A percentile compares a stretch with the other conserved stretches of the same genome.
phyloP scores from a whole-genome alignment of 1,140 invertebrate genomes.

The Papilio glaucus region DNA sequence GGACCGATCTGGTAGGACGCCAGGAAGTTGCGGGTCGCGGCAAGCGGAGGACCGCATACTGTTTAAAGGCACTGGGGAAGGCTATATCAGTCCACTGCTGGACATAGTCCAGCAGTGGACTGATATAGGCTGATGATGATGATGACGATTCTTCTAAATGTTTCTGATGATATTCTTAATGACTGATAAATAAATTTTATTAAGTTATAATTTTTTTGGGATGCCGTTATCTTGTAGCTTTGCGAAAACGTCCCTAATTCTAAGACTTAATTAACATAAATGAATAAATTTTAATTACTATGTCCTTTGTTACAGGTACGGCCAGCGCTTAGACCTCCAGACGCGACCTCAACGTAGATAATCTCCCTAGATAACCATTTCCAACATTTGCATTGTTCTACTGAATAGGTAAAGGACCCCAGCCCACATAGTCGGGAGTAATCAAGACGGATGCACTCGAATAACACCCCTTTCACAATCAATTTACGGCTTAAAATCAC shows the following conservation, averaged over 20 bases:
- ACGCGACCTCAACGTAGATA: constrained; percentile 32
- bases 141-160: too few relatives aligned
- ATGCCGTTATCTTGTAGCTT: too few relatives aligned
- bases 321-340: constrained; percentile 7
- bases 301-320: constrained; percentile 45
- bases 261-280: constrained; percentile 20
- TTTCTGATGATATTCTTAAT: too few relatives aligned
- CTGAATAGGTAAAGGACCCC: constrained; percentile 27
- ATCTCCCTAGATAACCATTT: constrained; percentile 37
- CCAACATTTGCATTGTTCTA: constrained; percentile 42
- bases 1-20: too few relatives aligned
- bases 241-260: not conserved
- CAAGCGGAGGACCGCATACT: too few relatives aligned
- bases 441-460: constrained; percentile 39
- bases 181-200: too few relatives aligned
- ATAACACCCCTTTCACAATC: constrained; percentile 42
- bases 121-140: too few relatives aligned
- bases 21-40: too few relatives aligned
- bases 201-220: too few relatives aligned
- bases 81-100: too few relatives aligned
- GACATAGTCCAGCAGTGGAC: too few relatives aligned
- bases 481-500: constrained; percentile 52
- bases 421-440: constrained; percentile 18
- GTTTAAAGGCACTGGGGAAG: too few relatives aligned
- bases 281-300: constrained; percentile 20